These are phyloP conservation scores for Ceratina japonica DNA, from an alignment of 1,140 invertebrate genomes.

Conservation along the genomic window DNA sequence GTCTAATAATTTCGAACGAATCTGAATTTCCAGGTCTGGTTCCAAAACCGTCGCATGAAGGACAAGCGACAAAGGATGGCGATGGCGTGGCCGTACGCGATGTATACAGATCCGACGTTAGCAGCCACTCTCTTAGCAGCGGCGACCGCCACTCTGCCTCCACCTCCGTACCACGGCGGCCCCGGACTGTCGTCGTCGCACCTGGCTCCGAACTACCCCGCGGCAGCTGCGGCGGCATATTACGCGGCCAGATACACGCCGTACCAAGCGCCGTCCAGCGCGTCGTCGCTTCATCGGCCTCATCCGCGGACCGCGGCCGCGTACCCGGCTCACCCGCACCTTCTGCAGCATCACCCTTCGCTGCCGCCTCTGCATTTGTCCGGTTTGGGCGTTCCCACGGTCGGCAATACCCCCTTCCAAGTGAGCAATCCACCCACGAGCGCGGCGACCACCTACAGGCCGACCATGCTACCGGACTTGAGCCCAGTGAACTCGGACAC, in stretches of 20 bases:
- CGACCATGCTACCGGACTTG: conserved; percentile 40
- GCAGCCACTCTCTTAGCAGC: conserved; percentile 95
- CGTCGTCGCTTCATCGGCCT: conserved; percentile 59
- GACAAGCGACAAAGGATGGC: conserved; percentile 97
- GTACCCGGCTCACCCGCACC: conserved; percentile 55
- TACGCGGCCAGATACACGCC: conserved; percentile 69
- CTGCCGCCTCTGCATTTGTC: conserved; percentile 63
- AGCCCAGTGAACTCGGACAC: conserved; percentile 71
- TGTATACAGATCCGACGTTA: conserved; percentile 94
- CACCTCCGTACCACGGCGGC: conserved; percentile 74
- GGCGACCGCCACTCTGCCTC: conserved; percentile 83
- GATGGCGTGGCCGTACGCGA: conserved; percentile 95
- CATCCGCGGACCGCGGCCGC: conserved; percentile 49
- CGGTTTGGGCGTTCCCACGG: conserved; percentile 62
- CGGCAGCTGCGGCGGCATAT: conserved; percentile 67
- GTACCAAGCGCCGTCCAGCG: conserved; percentile 54
- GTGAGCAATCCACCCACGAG: conserved; percentile 20
- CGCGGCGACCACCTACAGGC: conserved; percentile 21
- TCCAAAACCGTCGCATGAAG: conserved; percentile 99
- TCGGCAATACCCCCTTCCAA: conserved; percentile 45
- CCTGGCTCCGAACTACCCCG: conserved; percentile 62
- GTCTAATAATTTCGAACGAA: neutral
- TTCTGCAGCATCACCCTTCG: conserved; percentile 65
- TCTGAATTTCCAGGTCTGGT: conserved; percentile 91
- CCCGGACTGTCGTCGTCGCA: conserved; percentile 74